A percentile compares a stretch with the other conserved stretches of the same genome.
These are phyloP conservation scores for Drosophila sucinea DNA, from an alignment of 1,140 invertebrate genomes.

Conservation along the genomic window DNA sequence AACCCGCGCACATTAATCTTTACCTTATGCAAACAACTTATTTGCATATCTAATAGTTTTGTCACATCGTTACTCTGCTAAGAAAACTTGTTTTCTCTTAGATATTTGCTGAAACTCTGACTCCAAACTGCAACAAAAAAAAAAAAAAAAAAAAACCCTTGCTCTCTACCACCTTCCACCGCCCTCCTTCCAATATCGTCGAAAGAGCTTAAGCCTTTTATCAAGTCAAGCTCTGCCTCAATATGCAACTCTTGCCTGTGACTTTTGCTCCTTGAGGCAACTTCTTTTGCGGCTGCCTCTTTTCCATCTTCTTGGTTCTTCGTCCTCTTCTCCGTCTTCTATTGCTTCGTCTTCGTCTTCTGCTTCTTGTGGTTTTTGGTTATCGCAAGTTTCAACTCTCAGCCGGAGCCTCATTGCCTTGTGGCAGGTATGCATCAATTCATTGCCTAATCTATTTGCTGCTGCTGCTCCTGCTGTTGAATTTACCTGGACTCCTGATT, in stretches of 20 bases:
- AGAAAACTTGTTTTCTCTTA: slow-evolving; percentile 28
- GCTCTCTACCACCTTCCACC: not conserved
- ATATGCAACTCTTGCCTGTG: slow-evolving; percentile 62
- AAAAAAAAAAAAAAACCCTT: too few species aligned
- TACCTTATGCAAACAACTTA: slow-evolving; percentile 40
- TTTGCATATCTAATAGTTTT: slow-evolving; percentile 59
- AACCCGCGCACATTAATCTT: slow-evolving; percentile 2
- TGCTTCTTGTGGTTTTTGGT: slow-evolving; percentile 63
- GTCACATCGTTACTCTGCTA: slow-evolving; percentile 51
- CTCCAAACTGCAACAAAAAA: not conserved
- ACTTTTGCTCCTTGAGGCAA: slow-evolving; percentile 52
- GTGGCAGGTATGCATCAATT: slow-evolving; percentile 79
- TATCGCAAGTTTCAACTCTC: slow-evolving; percentile 68
- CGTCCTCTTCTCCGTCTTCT: not conserved
- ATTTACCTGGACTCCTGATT: slow-evolving; percentile 43
- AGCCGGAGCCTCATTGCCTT: slow-evolving; percentile 34
- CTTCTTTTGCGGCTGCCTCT: slow-evolving; percentile 44
- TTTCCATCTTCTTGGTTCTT: slow-evolving; percentile 1
- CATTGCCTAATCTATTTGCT: slow-evolving; percentile 78
- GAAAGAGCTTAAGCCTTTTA: slow-evolving; percentile 64
- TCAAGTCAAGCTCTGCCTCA: slow-evolving; percentile 66
- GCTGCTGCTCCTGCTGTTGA: slow-evolving; percentile 22
- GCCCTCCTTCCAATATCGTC: slow-evolving; percentile 49
- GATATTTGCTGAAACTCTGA: slow-evolving; percentile 1
- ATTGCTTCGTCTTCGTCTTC: slow-evolving; percentile 13